phyloP scores from a whole-genome alignment of 2,888 invertebrate genomes.

The Adelognathus sp. region DNA sequence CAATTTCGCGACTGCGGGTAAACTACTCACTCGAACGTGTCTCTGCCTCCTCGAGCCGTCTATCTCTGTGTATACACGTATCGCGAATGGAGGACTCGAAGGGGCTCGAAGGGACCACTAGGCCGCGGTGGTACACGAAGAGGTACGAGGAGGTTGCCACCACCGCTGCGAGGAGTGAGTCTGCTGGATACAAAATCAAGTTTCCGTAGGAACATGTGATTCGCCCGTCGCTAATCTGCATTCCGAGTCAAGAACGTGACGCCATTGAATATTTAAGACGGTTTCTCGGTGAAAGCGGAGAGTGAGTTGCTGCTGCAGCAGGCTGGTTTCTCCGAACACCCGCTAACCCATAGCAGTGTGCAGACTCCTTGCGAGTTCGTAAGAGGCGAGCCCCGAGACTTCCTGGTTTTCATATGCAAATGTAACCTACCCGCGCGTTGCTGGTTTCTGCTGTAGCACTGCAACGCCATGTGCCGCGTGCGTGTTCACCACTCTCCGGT shows the following conservation, averaged over 20 bases:
- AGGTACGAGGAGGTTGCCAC: conserved; percentile 31
- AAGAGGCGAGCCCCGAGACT: conserved; percentile 77
- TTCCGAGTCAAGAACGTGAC: conserved; percentile 77
- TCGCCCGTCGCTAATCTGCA: conserved; percentile 78
- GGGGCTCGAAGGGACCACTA: conserved; percentile 29
- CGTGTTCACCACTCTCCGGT: conserved; percentile 55
- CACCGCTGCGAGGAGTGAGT: conserved; percentile 50
- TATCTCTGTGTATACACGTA: background rate
- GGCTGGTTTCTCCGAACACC: conserved; percentile 64
- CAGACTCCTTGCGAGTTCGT: conserved; percentile 73
- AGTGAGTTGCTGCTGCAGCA: conserved; percentile 59
- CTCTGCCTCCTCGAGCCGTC: conserved; percentile 18
- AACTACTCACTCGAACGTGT: conserved; percentile 53
- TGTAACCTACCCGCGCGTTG: conserved; percentile 60
- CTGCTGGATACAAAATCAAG: conserved; percentile 73
- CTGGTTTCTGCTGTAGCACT: conserved; percentile 57
- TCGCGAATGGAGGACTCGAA: conserved; percentile 9
- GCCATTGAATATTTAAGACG: conserved; percentile 80
- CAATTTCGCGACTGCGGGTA: conserved; percentile 49
- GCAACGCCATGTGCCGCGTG: conserved; percentile 67
- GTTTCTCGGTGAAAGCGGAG: conserved; percentile 55
- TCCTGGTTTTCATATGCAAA: conserved; percentile 80
- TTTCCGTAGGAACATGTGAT: conserved; percentile 74
- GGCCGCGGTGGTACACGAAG: conserved; percentile 22
- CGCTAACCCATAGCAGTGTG: conserved; percentile 70